Percentiles rank a stretch among this genome's conserved stretches.
These are phyloP conservation scores for Nixonia krombeini DNA, from an alignment of 1,140 invertebrate species.

Conservation along the genomic window DNA sequence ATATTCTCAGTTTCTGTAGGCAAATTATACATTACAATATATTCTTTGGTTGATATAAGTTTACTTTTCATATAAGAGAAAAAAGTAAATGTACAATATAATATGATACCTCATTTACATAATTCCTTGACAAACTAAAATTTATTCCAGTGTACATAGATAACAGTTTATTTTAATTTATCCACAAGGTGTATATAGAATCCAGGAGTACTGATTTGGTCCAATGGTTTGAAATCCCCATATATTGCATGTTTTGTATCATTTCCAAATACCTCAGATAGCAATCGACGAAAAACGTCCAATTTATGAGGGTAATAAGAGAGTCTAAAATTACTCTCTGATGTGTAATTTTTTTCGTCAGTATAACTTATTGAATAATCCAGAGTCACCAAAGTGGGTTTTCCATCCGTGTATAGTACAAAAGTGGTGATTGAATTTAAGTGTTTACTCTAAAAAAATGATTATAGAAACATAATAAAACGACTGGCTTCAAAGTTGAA, in stretches of 20 bases:
- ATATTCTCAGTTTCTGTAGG: too few species aligned
- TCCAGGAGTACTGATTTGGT: slow-evolving; percentile 77
- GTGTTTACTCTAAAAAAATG: slow-evolving; percentile 79
- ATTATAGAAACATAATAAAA: slow-evolving; percentile 19
- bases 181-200: slow-evolving; percentile 90
- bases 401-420: slow-evolving; percentile 81
- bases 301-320: slow-evolving; percentile 89
- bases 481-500: slow-evolving; percentile 17
- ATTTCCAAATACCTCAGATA: slow-evolving; percentile 80
- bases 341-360: slow-evolving; percentile 52
- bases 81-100: too few species aligned
- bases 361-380: slow-evolving; percentile 82
- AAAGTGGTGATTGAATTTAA: slow-evolving; percentile 87
- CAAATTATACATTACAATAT: too few species aligned
- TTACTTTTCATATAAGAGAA: too few species aligned
- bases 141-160: too few species aligned
- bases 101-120: too few species aligned
- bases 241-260: slow-evolving; percentile 79
- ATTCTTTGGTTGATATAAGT: too few species aligned
- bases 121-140: too few species aligned
- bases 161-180: slow-evolving; percentile 75
- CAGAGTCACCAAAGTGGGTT: slow-evolving; percentile 81
- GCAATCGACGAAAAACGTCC: slow-evolving; percentile 78
- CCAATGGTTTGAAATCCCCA: slow-evolving; percentile 84
- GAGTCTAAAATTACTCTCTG: slow-evolving; percentile 78